Evolutionary conservation across 2,888 invertebrate genomes (phyloP), one percentile per base, ranked within the genome.

Genomic region (Elmis aenea): DNA sequence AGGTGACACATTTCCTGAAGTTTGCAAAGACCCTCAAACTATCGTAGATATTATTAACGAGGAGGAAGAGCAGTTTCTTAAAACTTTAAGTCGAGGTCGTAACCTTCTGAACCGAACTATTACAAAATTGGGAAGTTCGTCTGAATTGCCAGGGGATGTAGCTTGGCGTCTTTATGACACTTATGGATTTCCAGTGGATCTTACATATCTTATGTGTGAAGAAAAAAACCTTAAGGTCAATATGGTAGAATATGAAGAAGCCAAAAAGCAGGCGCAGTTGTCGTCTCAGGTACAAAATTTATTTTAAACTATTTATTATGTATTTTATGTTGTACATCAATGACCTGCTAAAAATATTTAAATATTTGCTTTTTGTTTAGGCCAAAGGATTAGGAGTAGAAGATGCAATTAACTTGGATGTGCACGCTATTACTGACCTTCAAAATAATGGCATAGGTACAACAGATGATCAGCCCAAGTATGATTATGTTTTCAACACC

Each of bases 111-210:
- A 95, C 65, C 79, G 94, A 57, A 94, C 95, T 2, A 86, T 97
- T 45, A 76, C 77, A 33, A 93, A 92, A 64, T 70, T 96, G 18
- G 81, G 77, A 29, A 26, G 31, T 24, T 74, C 76, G 1, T 83
- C 80, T 59, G 71, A 78, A 26, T 73, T 97, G 45, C 95, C 96
- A 20, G 94, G 97, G 33, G 93, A 97, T 68, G 83, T 99, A 28
- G 96, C 97, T 1, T 99, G 99, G 99, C 79, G 95, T 13, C 28
- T 99, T 35, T 99, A 99, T 67, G 99, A 99, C 61, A 99, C 99
- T 0, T 99, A 97, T 63, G 99, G 99, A 10, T 99, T 99, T 64
- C 99, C 99, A 1, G 81, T 97, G 33, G 99, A 99, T 74, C 76
- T 99, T 45, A 99, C 99, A 0, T 85, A 88, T 57, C 72, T 99